These are phyloP conservation scores for Ornithoptera alexandrae DNA, from an alignment of 2,888 invertebrate species.

Conservation along the genomic window DNA sequence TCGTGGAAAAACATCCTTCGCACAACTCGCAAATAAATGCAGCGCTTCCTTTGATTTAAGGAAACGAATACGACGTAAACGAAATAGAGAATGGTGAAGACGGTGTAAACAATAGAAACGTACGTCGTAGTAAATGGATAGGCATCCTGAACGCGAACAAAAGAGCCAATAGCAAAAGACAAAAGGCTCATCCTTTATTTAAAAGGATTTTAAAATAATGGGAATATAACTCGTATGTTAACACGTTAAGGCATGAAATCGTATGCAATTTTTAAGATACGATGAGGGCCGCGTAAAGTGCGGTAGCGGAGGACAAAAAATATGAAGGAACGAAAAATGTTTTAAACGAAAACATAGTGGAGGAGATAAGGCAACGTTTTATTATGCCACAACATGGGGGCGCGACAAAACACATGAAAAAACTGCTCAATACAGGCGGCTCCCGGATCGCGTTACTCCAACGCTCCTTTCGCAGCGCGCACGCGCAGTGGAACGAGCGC, in stretches of 20 bases:
- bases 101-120: conserved; percentile 19
- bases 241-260: conserved; percentile 37
- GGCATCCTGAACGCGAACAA: conserved; percentile 39
- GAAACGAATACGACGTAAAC: neutral
- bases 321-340: conserved; percentile 57
- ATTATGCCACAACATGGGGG: conserved; percentile 63
- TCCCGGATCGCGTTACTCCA: conserved; percentile 42
- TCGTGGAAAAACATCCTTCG: neutral
- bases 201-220: conserved; percentile 33
- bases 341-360: conserved; percentile 67
- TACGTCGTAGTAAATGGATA: conserved; percentile 33
- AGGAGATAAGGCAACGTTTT: conserved; percentile 65
- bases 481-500: conserved; percentile 28
- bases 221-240: conserved; percentile 34
- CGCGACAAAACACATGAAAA: conserved; percentile 50
- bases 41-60: neutral
- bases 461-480: conserved; percentile 35
- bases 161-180: conserved; percentile 43
- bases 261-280: conserved; percentile 35
- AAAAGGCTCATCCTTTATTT: conserved; percentile 41
- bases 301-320: conserved; percentile 56
- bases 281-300: conserved; percentile 50
- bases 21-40: neutral
- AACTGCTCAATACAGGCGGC: conserved; percentile 42
- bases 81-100: conserved; percentile 1